Percentiles rank a stretch among this genome's conserved stretches.
phyloP scores from a whole-genome alignment of 2,797 vertebrate species.

The Lutjanus campechanus region DNA sequence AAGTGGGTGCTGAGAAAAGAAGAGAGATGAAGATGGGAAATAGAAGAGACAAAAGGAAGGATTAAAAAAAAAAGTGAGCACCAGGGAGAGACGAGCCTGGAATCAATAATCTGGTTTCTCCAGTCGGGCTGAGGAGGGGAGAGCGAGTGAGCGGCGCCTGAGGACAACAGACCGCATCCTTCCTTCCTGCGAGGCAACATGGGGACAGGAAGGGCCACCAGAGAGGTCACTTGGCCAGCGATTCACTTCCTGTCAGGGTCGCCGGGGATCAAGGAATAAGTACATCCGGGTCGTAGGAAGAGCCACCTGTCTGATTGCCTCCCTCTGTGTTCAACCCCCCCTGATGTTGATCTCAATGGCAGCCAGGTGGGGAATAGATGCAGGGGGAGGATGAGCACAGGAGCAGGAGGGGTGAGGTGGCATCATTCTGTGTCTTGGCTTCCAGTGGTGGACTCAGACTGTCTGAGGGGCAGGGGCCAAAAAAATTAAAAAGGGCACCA shows the following conservation, averaged over 20 bases:
- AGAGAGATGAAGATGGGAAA: slow-evolving; percentile 51
- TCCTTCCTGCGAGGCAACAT: slow-evolving; percentile 87
- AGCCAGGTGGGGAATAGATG: slow-evolving; percentile 71
- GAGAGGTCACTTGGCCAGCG: slow-evolving; percentile 82
- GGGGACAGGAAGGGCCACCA: slow-evolving; percentile 84
- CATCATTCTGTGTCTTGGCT: slow-evolving; percentile 34
- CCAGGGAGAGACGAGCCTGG: slow-evolving; percentile 82
- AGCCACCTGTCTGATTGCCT: slow-evolving; percentile 79
- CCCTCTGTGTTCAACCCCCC: slow-evolving; percentile 12
- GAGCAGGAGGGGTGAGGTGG: slow-evolving; percentile 36
- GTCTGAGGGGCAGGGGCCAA: no score
- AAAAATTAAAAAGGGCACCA: no score
- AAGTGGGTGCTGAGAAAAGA: slow-evolving; percentile 61
- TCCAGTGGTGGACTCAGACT: not conserved
- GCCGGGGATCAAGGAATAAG: slow-evolving; percentile 80
- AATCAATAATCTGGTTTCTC: slow-evolving; percentile 88
- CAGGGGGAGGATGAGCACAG: not conserved
- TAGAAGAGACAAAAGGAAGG: slow-evolving; percentile 50
- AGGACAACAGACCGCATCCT: slow-evolving; percentile 91
- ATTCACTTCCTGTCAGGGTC: slow-evolving; percentile 78
- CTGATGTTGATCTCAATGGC: slow-evolving; percentile 58
- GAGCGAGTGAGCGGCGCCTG: slow-evolving; percentile 78
- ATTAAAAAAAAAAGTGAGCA: slow-evolving; percentile 36
- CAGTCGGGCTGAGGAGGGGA: slow-evolving; percentile 67
- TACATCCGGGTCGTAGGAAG: slow-evolving; percentile 74